A percentile compares a stretch with the other conserved stretches of the same genome.
Conservation (phyloP, 2,888 invertebrate species). For the Polyommatus icarus region DNA sequence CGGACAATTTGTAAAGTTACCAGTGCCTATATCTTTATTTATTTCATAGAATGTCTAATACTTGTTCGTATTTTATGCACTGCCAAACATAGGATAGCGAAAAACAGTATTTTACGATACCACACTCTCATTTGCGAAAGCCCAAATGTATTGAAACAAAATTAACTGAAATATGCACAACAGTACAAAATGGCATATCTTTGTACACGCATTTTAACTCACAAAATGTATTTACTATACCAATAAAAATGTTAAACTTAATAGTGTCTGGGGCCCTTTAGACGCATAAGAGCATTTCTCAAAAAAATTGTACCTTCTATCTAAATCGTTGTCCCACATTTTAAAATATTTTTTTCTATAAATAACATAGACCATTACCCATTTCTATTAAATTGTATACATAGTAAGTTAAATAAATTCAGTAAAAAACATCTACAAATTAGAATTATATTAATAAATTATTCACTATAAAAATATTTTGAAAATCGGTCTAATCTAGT, state of each 20-base stretch:
- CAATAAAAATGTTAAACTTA: background rate
- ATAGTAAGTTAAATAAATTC: no score
- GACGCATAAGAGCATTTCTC: no score
- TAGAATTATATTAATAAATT: no score
- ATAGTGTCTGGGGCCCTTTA: background rate
- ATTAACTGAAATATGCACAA: background rate
- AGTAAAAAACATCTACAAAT: no score
- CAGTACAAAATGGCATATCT: background rate
- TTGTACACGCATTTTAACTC: background rate
- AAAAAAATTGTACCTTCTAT: no score
- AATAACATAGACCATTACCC: no score
- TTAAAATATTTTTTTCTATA: no score
- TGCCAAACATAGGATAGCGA: constrained; percentile 5
- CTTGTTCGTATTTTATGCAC: constrained; percentile 8
- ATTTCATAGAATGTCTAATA: background rate
- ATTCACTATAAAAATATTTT: no score
- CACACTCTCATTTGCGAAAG: background rate
- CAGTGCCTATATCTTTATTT: background rate
- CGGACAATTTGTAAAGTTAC: background rate
- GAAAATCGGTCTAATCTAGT: no score
- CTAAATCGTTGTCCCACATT: no score
- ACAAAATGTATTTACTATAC: background rate
- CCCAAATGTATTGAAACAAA: background rate
- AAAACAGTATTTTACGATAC: background rate
- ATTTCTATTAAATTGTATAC: no score